Evolutionary conservation across 1,140 invertebrate genomes (phyloP), one percentile per base, ranked within the genome.

Genomic region (Magallana angulata): DNA sequence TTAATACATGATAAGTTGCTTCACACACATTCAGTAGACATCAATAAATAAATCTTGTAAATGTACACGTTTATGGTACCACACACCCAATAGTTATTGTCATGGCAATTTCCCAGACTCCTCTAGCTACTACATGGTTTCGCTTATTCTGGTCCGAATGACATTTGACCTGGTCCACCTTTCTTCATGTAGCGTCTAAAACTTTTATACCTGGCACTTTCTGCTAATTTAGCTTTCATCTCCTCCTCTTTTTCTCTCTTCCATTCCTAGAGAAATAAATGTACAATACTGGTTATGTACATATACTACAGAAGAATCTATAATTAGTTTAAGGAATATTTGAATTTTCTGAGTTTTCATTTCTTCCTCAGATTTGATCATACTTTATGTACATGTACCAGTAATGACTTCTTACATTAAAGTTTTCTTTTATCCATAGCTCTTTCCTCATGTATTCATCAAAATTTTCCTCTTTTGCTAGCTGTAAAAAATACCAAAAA

Each of bases 361-460:
- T 82, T 58, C 18, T 57, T 56, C 36, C 57, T 56, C 16, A 16
- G 16, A 57, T 24, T 14, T 82, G 14, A n/a, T 9, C 14, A 9
- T n/a, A 82, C 48, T 24, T 82, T 57, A n/a, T 57, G 14, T 82
- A n/a, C 9, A n/a, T 57, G 6, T 82, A n/a, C 9, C 14, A 82
- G 36, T 9, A 30, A 30, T 36, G 24, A 57, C 57, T 82, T n/a
- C 89, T 93, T 93, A 96, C 96, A 81, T 95, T 90, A 95, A 97
- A 98, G 59, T 98, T 97, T 56, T 97, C 96, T 92, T 96, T 96
- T 62, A 97, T 96, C 98, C 98, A 98, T 57, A 98, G 94, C 93
- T 98, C 96, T 91, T 96, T 93, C 76, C 96, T 94, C 82, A 98
- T 93, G 95, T 96, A 98, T 82, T 97, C 96, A 91, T 97, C 95